Base-by-base conservation (phyloP, 2,797 vertebrate species). In the Acanthornis magna region DNA sequence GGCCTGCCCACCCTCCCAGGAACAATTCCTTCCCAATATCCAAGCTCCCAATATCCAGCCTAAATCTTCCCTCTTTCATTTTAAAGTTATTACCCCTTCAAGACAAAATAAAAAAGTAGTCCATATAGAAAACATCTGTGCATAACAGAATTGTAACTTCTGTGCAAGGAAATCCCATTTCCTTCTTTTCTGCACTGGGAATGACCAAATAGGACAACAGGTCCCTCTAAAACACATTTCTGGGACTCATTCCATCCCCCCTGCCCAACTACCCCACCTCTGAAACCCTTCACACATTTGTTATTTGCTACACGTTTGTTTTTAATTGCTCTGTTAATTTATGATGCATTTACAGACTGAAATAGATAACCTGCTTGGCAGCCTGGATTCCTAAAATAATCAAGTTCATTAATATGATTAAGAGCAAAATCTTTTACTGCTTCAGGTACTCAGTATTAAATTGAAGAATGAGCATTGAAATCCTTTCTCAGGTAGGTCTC, bases 311-410 rank as follows among this genome's bases (percentile, higher is more conserved):
- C 85, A 71, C 3, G 3, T 40, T 76, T 74, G 40, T 38, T 72
- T 82, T 70, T 92, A 82, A 94, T 85, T 87, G 71, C 84, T 57
- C 13, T 0, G 20, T 78, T 94, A 89, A 88, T 91, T 91, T 5
- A 27, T 76, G 74, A 72, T 95, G 81, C 48, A 57, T n/a, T 40
- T 51, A 3, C 85, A 61, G 58, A 86, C 89, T 40, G 80, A 96
- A 95, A 94, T 91, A 95, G 91, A 84, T 74, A 91, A 89, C 62
- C 65, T 88, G 85, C 93, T 91, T 47, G 50, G 88, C 94, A 93
- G 91, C 87, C 61, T 5, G 40, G 13, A 29, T 36, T 66, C 93
- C 85, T 71, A 85, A 95, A 95, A 94, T 96, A 92, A 95, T 73
- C 90, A 22, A 62, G 10, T 72, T 85, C 83, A 92, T 94, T 96